Conservation (phyloP, 1,140 invertebrate genomes). For the Colletes latitarsis region DNA sequence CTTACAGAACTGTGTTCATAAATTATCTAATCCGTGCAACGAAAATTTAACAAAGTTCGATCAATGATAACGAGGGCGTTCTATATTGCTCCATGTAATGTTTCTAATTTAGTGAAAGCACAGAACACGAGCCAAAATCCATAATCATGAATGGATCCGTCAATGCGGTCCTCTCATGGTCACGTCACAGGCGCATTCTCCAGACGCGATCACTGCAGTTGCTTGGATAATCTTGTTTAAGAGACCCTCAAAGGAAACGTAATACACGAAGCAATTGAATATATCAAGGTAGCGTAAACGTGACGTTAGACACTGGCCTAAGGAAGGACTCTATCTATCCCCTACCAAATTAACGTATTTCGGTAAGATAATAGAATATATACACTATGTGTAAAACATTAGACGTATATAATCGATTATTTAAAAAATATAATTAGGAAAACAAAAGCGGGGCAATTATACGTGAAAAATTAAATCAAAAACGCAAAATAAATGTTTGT, state of each 20-base stretch:
- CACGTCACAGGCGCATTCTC: conserved; percentile 25
- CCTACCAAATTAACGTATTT: too few species aligned
- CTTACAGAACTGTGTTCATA: too few species aligned
- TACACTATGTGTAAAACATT: too few species aligned
- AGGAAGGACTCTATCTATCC: too few species aligned
- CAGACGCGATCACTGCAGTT: conserved; percentile 18
- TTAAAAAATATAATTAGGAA: too few species aligned
- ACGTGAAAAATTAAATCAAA: too few species aligned
- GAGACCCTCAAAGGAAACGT: conserved; percentile 50
- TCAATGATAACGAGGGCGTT: background rate
- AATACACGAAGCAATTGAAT: background rate
- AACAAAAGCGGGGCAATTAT: too few species aligned
- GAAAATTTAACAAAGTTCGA: background rate
- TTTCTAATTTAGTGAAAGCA: conserved; percentile 28
- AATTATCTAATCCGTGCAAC: too few species aligned
- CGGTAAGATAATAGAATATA: too few species aligned
- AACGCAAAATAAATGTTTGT: too few species aligned
- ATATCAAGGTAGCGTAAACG: background rate
- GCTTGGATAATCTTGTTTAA: conserved; percentile 49
- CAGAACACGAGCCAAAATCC: conserved; percentile 9
- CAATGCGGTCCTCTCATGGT: background rate
- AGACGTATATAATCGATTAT: too few species aligned
- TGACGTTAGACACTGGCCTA: background rate
- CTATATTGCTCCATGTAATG: background rate
- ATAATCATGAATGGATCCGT: conserved; percentile 22